Evolutionary conservation across 2,113 vertebrate species (phyloP).

Genomic region (Cebidichthys violaceus): DNA sequence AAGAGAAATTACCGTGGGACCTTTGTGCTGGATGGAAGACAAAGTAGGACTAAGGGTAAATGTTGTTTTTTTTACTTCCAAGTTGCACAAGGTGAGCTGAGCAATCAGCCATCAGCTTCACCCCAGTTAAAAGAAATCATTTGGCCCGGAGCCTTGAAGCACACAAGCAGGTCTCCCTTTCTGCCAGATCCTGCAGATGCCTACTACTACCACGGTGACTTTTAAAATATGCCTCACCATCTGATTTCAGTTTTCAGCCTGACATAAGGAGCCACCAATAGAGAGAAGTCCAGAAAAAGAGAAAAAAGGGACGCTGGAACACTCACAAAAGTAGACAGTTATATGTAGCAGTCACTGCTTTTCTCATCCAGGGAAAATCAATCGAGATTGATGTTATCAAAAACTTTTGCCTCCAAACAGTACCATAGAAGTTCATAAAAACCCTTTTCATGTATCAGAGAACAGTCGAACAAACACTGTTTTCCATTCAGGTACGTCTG

Average conservation of each 20-base stretch:
- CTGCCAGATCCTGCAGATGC: conserved; percentile 71
- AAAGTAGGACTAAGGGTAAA: conserved; percentile 36
- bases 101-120: conserved; percentile 67
- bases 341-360: not conserved
- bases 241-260: conserved; percentile 72
- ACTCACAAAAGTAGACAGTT: conserved; percentile 5
- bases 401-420: conserved; percentile 30
- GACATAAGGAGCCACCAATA: conserved; percentile 26
- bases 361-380: conserved; percentile 2
- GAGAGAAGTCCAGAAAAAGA: conserved; percentile 9
- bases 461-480: conserved; percentile 38
- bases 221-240: conserved; percentile 80
- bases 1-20: conserved; percentile 38
- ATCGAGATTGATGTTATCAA: conserved; percentile 30
- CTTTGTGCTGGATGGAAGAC: conserved; percentile 30
- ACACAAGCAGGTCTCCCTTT: conserved; percentile 49
- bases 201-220: conserved; percentile 70
- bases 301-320: conserved; percentile 10
- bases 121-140: conserved; percentile 60
- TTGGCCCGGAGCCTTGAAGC: conserved; percentile 59
- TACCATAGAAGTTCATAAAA: conserved; percentile 12
- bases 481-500: conserved; percentile 36
- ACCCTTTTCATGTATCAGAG: conserved; percentile 34
- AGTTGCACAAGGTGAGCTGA: conserved; percentile 61
- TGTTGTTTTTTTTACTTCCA: conserved; percentile 33